Evolutionary conservation across 2,888 invertebrate species (phyloP).

Genomic region (Ctenicera cuprea): DNA sequence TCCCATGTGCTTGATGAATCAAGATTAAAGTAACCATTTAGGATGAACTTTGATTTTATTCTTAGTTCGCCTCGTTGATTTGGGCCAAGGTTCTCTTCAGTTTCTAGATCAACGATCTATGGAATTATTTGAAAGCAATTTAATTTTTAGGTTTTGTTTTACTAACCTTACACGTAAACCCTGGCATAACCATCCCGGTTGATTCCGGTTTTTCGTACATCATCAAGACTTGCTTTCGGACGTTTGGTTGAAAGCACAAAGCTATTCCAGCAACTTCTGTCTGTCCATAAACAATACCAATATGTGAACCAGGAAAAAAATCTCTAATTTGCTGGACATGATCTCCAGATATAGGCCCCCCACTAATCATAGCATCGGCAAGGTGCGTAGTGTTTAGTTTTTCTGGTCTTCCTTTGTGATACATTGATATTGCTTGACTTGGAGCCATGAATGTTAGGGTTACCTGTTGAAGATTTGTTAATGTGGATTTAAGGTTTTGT

Average conservation of each 20-base stretch:
- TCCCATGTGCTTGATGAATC: constrained; percentile 72
- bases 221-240: constrained; percentile 60
- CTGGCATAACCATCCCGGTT: constrained; percentile 62
- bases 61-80: constrained; percentile 74
- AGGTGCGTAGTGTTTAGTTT: constrained; percentile 65
- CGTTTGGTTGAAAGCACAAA: constrained; percentile 60
- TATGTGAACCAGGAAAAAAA: constrained; percentile 66
- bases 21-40: constrained; percentile 73
- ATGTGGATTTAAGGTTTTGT: too few relatives aligned
- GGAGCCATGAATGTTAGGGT: constrained; percentile 60
- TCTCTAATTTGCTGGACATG: constrained; percentile 63
- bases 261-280: constrained; percentile 66
- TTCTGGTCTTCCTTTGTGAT: constrained; percentile 65
- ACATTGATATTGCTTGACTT: constrained; percentile 60
- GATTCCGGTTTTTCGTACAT: constrained; percentile 63
- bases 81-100: constrained; percentile 70
- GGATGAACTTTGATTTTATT: constrained; percentile 68
- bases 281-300: constrained; percentile 66
- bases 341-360: constrained; percentile 62
- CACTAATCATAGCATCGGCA: constrained; percentile 61
- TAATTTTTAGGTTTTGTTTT: background rate
- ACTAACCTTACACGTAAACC: constrained; percentile 64
- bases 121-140: background rate
- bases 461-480: constrained; percentile 24
- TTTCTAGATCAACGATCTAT: constrained; percentile 70